Conservation (phyloP, 1,140 invertebrate genomes). For the Odontomachus brunneus region DNA sequence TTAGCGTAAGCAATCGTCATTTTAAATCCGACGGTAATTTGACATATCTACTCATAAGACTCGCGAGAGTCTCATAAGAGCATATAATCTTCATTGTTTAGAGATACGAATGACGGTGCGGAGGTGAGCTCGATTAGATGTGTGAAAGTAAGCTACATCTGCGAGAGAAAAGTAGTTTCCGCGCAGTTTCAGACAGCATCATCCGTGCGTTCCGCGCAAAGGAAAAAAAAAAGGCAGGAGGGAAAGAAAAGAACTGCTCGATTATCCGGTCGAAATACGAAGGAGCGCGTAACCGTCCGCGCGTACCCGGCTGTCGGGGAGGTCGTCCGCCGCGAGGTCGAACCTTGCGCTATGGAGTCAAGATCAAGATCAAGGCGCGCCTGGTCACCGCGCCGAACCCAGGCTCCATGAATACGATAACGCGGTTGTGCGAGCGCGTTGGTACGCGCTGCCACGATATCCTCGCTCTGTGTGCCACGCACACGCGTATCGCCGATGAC, state of each 20-base stretch:
- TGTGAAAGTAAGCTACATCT: background rate
- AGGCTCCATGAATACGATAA: conserved; percentile 71
- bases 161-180: background rate
- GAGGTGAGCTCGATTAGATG: background rate
- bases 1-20: too few relatives aligned
- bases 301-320: background rate
- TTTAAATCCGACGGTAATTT: too few relatives aligned
- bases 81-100: background rate
- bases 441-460: conserved; percentile 49
- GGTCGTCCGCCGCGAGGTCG: conserved; percentile 68
- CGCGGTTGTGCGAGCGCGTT: conserved; percentile 64
- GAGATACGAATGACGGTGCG: background rate
- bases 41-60: too few relatives aligned
- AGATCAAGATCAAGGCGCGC: conserved; percentile 79
- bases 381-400: conserved; percentile 30
- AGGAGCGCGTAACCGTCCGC: background rate
- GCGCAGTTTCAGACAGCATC: background rate
- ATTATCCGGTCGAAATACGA: background rate
- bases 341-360: conserved; percentile 79
- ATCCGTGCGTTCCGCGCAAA: background rate
- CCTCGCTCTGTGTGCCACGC: conserved; percentile 45
- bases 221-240: background rate
- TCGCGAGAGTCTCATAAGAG: too few relatives aligned
- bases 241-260: background rate
- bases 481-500: conserved; percentile 59